Evolutionary conservation across 2,888 invertebrate genomes (phyloP), one percentile per base, ranked within the genome.

Genomic region (Actias luna): DNA sequence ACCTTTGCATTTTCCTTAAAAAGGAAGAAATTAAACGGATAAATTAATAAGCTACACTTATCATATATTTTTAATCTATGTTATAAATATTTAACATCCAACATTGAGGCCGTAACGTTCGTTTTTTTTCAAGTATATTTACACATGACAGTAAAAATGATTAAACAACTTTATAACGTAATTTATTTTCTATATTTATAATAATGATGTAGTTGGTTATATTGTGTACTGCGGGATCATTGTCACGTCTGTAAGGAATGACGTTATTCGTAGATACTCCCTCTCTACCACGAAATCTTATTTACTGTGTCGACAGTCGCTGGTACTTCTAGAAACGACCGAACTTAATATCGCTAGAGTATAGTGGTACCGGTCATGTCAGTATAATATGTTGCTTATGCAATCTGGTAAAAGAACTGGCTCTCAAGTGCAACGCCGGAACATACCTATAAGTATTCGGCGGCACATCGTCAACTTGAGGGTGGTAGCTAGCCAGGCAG

Each of bases 71-170:
- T 50, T 25, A 25, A 50, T 50, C 46, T 50, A 50, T 50, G 22
- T 22, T 50, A 50, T 25, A 55, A 55, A 16, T 55, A 55, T n/a
- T 29, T 29, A 55, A 55, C 18, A 29, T 55, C 7, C 27, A n/a
- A 55, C 29, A 55, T 12, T 59, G 59, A 55, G 29, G 55, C 46
- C 29, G 55, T 55, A 29, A n/a, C 10, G 3, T 55, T 55, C 29
- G 55, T n/a, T 55, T 29, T 55, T 29, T n/a, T 16, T 29, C 3
- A 2, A 55, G 12, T 29, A 55, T 55, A 29, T 55, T 29, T 55
- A 55, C 55, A 55, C 3, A 55, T 1, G 16, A 16, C 25, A 25
- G 12, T n/a, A n/a, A n/a, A n/a, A n/a, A n/a, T n/a, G n/a, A n/a
- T 42, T 12, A 36, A 16, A 12, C 16, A 36, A 16, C 12, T 36